Base-by-base conservation (phyloP, 2,888 invertebrate genomes). In the Dastarcus helophoroides region DNA sequence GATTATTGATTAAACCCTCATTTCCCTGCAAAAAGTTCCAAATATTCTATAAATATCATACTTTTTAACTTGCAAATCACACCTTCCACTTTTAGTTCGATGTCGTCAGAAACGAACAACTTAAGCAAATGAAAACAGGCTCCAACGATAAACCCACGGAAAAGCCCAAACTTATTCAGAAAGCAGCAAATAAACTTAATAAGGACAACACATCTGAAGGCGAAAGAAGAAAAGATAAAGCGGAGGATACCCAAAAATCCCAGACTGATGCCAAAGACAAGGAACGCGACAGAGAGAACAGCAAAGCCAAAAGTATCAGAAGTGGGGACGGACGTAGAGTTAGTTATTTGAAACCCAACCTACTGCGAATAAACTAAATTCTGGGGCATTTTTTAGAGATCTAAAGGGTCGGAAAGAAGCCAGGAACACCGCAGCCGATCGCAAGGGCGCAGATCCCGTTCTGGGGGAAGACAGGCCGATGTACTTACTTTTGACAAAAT, bases 401-500 rank as follows among this genome's bases (percentile, higher is more conserved):
- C 31, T 7, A 39, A 40, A 10, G 35, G 36, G 16, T 34, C 26
- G 16, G 36, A 26, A 12, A 31, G 37, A 13, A 39, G 40, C 10
- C 35, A 33, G 3, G 37, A 34, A 19, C 29, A 41, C 4, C 36
- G 33, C 31, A 33, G 29, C 21, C 24, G 28, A 17, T 33, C 33
- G 6, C 28, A 28, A 21, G 33, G 33, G 14, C 19, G 33, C n/a
- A 29, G 24, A 22, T 43, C 43, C 7, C 16, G 19, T 13, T 40
- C 42, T 15, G 42, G 38, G 26, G 42, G 35, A 4, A 39, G 23
- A 19, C 29, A 39, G 28, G 42, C 38, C 11, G 80, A 79, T 48
- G 74, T 83, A 29, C 63, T 85, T 10, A 81, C 83, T 1, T 84
- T 83, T 57, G 77, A 79, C 29, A 83, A 83, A 61, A 85, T 85